Evolutionary conservation across 2,888 invertebrate genomes (phyloP).

Genomic region (Lepetodrilus schrolli): DNA sequence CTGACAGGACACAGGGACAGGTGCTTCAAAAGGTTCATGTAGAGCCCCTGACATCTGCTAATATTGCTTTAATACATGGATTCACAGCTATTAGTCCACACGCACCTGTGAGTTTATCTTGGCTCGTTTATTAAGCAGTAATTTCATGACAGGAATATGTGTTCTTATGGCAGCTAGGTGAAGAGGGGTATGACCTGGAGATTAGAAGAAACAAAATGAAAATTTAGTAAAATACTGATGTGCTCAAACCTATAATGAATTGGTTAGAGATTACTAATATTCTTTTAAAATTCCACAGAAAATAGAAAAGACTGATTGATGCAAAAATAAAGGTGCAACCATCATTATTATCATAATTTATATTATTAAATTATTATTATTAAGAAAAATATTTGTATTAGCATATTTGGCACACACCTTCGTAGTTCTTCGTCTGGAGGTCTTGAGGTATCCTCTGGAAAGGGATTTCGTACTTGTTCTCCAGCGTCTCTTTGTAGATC

Average conservation of each 20-base stretch:
- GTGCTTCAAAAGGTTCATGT: no score
- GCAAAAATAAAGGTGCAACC: no score
- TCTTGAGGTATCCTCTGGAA: conserved; percentile 78
- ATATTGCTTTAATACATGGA: neutral
- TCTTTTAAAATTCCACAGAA: no score
- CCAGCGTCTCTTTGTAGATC: conserved; percentile 56
- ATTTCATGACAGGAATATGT: conserved; percentile 6
- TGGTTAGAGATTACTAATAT: no score
- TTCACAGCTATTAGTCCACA: neutral
- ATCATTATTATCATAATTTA: neutral
- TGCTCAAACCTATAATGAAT: no score
- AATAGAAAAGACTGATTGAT: no score
- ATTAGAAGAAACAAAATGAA: conserved; percentile 17
- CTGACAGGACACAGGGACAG: no score
- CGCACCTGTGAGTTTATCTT: conserved; percentile 76
- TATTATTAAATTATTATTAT: neutral
- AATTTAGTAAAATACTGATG: no score
- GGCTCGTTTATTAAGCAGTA: neutral
- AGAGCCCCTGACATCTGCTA: no score
- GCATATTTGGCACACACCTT: conserved; percentile 36
- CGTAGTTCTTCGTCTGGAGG: conserved; percentile 87
- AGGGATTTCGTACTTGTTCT: conserved; percentile 76
- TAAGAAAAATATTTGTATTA: neutral
- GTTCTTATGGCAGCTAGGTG: conserved; percentile 6
- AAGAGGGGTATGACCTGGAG: conserved; percentile 79